Conservation (phyloP, 1,140 invertebrate species). For the Meloidogyne floridensis region DNA sequence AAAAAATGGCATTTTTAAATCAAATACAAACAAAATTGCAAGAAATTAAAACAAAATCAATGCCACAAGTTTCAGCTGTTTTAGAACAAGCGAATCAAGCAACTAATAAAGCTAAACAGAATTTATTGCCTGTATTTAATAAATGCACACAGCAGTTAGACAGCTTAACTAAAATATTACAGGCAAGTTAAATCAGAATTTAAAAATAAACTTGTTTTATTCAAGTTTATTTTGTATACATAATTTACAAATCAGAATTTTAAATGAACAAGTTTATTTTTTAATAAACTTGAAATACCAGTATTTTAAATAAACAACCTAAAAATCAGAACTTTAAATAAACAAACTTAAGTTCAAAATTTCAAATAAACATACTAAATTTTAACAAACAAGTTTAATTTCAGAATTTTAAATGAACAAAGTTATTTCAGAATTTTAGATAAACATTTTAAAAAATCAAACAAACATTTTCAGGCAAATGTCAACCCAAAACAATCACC, state of each 20-base stretch:
- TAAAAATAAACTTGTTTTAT: too few relatives aligned
- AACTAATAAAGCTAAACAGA: slow-evolving; percentile 54
- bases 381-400: too few relatives aligned
- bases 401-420: too few relatives aligned
- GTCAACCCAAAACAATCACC: slow-evolving; percentile 63
- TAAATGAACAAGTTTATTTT: too few relatives aligned
- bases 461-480: slow-evolving; percentile 43
- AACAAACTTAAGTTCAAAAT: too few relatives aligned
- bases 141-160: slow-evolving; percentile 57
- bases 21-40: slow-evolving; percentile 49
- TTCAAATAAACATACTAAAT: too few relatives aligned
- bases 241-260: too few relatives aligned
- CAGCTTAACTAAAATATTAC: slow-evolving; percentile 58
- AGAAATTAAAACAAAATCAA: slow-evolving; percentile 49
- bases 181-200: slow-evolving; percentile 24
- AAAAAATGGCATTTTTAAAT: slow-evolving; percentile 50
- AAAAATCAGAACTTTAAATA: background rate
- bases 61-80: slow-evolving; percentile 44
- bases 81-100: slow-evolving; percentile 49
- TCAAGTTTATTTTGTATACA: too few relatives aligned
- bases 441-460: background rate
- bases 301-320: too few relatives aligned
- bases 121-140: slow-evolving; percentile 53
- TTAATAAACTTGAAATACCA: background rate
- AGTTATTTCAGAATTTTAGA: too few relatives aligned